Percentiles rank a stretch among this genome's conserved stretches.
Conservation (phyloP, 2,797 vertebrate genomes). For the Decapterus maruadsi region DNA sequence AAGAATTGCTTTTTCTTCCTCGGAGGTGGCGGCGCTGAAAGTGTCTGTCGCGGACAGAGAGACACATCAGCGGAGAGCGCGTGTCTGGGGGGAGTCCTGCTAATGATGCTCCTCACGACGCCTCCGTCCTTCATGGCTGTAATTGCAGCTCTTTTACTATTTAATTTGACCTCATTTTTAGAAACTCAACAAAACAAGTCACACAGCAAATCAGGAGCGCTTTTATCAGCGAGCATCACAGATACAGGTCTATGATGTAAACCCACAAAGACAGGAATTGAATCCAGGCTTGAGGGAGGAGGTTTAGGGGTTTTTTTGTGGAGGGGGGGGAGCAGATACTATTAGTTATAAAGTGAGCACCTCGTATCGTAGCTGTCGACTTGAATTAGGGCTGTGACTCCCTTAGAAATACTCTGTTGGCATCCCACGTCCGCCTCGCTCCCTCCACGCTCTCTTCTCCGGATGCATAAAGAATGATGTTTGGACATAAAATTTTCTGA, state of each 20-base stretch:
- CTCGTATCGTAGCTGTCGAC: slow-evolving; percentile 9
- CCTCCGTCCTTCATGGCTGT: not conserved
- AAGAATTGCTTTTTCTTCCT: not conserved
- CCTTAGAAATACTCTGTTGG: slow-evolving; percentile 25
- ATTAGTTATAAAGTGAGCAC: slow-evolving; percentile 19
- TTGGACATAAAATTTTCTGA: slow-evolving; percentile 14
- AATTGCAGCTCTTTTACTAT: not conserved
- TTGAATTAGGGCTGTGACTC: slow-evolving; percentile 27
- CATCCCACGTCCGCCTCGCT: slow-evolving; percentile 17
- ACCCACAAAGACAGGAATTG: not conserved
- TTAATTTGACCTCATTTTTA: slow-evolving; percentile 4
- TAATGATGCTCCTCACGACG: slow-evolving; percentile 10
- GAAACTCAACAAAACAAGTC: not conserved
- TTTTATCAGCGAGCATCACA: not conserved
- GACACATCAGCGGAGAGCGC: not conserved
- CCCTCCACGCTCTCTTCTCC: slow-evolving; percentile 18
- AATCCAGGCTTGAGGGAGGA: not conserved
- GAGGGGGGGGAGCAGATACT: not conserved
- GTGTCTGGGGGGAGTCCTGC: slow-evolving; percentile 6
- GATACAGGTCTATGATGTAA: not conserved
- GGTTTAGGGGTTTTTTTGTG: too few relatives aligned
- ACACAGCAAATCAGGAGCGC: not conserved
- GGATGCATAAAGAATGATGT: slow-evolving; percentile 18
- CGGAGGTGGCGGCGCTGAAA: not conserved
- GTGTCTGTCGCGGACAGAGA: not conserved